phyloP scores from a whole-genome alignment of 2,113 vertebrate species.

The Leptodactylus fuscus region DNA sequence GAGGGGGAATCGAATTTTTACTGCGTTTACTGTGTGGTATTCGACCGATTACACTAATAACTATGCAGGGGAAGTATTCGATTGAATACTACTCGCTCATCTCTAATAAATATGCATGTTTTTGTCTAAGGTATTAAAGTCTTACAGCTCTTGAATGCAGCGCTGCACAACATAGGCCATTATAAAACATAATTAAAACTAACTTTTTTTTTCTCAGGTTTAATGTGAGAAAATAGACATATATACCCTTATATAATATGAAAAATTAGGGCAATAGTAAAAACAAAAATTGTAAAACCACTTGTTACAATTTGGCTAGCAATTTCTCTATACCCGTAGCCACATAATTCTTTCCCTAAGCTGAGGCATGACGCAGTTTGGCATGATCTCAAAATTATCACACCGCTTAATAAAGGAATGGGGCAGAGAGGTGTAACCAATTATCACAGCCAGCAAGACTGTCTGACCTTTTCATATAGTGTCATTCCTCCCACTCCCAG shows the following conservation, averaged over 20 bases:
- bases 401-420: slow-evolving; percentile 50
- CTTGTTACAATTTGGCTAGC: background rate
- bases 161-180: background rate
- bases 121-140: too few relatives aligned
- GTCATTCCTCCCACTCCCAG: slow-evolving; percentile 54
- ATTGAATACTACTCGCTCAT: too few relatives aligned
- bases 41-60: too few relatives aligned
- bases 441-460: slow-evolving; percentile 55
- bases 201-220: background rate
- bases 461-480: slow-evolving; percentile 56
- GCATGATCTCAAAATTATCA: slow-evolving; percentile 54
- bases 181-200: background rate
- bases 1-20: too few relatives aligned
- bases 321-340: background rate
- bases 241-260: background rate
- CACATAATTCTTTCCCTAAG: slow-evolving; percentile 15
- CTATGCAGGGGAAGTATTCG: too few relatives aligned
- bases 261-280: background rate
- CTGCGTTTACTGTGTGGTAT: too few relatives aligned
- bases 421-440: slow-evolving; percentile 58
- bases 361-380: slow-evolving; percentile 40
- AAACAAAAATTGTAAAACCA: too few relatives aligned
- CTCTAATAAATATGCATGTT: too few relatives aligned
- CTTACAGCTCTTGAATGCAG: too few relatives aligned
- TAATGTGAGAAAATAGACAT: background rate